Evolutionary conservation across 2,797 vertebrate genomes (phyloP), one percentile per base, ranked within the genome.

Genomic region (Acanthurus tractus): DNA sequence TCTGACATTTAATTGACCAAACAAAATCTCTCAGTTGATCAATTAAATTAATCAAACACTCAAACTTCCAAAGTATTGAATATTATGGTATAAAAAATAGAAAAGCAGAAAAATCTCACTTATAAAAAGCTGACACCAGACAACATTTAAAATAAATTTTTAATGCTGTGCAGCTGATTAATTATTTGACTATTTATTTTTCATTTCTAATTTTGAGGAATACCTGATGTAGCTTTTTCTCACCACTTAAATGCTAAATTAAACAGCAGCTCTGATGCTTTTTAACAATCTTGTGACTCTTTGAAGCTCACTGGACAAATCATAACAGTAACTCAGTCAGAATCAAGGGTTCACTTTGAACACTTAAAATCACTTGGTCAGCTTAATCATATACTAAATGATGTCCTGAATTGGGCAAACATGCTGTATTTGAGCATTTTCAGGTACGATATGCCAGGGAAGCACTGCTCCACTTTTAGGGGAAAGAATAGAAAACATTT

Each of bases 301-400:
- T 59, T 67, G 49, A 2, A 57, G 76, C 49, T 67, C 40, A n/a
- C 52, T 23, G 18, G 34, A 1, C 7, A 58, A 29, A 78, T 13
- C 52, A 17, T 3, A 34, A 45, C 23, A 11, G 25, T 12, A 34
- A 74, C 53, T 36, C 48, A 2, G 38, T 20, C 20, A 54, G 25
- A 49, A 48, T 40, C 20, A 34, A 50, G 1, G 48, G 8, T 36
- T 63, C 38, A 55, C 49, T 46, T 52, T 8, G 18, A 45, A 25
- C 48, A 65, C 34, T 63, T 63, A 25, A 50, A 66, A 63, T 78
- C 49, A 66, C 40, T 64, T 38, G 36, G 49, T 57, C 65, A 53
- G 23, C 42, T 9, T 50, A 11, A 70, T 83, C 50, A 46, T 48
- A 48, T 61, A 61, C 50, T 50, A 36, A 59, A 65, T 36, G 42